Evolutionary conservation across 2,797 vertebrate species (phyloP).

Genomic region (Anabas testudineus): DNA sequence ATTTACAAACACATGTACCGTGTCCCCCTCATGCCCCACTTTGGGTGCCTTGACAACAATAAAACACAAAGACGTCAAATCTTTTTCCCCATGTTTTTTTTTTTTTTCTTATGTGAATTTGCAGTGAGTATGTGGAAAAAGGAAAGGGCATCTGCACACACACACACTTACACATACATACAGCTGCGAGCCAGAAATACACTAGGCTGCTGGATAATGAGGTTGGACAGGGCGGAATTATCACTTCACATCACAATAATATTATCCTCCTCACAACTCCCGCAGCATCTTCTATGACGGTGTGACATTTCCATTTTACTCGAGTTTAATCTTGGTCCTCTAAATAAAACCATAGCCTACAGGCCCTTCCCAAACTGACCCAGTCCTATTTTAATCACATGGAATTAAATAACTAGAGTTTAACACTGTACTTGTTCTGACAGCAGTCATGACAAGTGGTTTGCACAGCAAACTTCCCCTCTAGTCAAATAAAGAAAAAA

Average conservation of each 20-base stretch:
- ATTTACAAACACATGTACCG: neutral
- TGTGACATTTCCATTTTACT: constrained; percentile 87
- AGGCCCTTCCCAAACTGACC: constrained; percentile 81
- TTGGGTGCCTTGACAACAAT: constrained; percentile 49
- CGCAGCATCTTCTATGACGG: constrained; percentile 80
- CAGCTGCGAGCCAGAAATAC: constrained; percentile 78
- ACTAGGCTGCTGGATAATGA: constrained; percentile 79
- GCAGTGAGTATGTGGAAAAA: constrained; percentile 59
- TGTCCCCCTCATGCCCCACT: constrained; percentile 31
- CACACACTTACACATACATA: constrained; percentile 49
- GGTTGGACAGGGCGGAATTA: constrained; percentile 82
- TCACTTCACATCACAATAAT: constrained; percentile 86
- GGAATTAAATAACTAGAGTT: constrained; percentile 87
- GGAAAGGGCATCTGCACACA: constrained; percentile 61
- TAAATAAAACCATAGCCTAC: constrained; percentile 83
- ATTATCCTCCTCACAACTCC: constrained; percentile 84
- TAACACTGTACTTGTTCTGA: constrained; percentile 84
- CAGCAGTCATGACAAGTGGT: constrained; percentile 85
- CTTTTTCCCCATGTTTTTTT: constrained; percentile 61
- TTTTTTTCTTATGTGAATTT: constrained; percentile 68
- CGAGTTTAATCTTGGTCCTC: constrained; percentile 84
- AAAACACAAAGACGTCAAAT: constrained; percentile 67
- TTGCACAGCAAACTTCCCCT: constrained; percentile 78
- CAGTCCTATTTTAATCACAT: constrained; percentile 88
- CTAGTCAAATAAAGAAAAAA: constrained; percentile 77